These are phyloP conservation scores for Oostethus manadensis DNA, from an alignment of 2,113 vertebrate genomes.

Conservation along the genomic window DNA sequence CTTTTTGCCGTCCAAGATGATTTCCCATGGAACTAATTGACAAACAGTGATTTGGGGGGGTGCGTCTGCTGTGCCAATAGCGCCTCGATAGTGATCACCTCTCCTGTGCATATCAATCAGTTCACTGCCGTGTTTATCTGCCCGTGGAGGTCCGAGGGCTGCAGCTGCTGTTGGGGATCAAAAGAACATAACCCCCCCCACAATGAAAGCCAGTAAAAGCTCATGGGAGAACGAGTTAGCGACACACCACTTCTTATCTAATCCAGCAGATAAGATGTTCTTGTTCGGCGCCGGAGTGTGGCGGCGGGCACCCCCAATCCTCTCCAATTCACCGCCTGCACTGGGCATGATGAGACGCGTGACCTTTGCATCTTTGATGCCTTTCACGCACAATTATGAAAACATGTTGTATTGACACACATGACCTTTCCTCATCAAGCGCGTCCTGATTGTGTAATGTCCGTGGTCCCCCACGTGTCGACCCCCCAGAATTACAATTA, in stretches of 20 bases:
- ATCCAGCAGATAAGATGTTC: neutral
- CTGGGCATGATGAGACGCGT: neutral
- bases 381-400: neutral
- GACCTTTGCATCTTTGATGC: constrained; percentile 2
- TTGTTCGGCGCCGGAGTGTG: neutral
- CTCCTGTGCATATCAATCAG: no score
- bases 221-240: no score
- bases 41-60: no score
- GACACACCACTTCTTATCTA: neutral
- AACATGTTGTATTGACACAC: constrained; percentile 1
- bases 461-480: neutral
- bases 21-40: no score
- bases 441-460: neutral
- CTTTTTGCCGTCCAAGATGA: no score
- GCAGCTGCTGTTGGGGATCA: no score
- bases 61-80: no score
- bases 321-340: neutral
- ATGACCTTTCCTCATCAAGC: constrained; percentile 2
- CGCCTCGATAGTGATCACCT: no score
- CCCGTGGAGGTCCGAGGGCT: no score
- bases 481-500: neutral
- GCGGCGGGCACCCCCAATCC: neutral
- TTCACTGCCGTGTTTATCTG: no score
- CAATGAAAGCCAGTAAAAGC: no score
- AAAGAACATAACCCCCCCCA: no score